Evolutionary conservation across 2,113 vertebrate genomes (phyloP).

Genomic region (Rhipidura dahli): DNA sequence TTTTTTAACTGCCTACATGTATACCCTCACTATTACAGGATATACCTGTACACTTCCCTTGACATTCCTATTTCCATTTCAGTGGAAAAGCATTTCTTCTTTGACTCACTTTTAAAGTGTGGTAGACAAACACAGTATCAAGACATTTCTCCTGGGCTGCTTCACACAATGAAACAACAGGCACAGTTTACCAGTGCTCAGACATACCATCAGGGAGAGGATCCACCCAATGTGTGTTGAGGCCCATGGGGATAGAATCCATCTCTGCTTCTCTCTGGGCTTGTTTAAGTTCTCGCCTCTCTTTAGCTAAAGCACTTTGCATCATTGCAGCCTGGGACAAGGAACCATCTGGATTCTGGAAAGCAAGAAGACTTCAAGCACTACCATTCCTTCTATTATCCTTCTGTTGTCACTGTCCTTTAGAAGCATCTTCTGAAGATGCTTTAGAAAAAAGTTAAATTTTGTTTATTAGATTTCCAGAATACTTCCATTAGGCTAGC

Average conservation of each 20-base stretch:
- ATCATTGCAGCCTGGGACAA: slow-evolving; percentile 99
- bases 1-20: not conserved
- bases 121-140: not conserved
- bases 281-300: slow-evolving; percentile 93
- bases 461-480: not conserved
- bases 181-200: not conserved
- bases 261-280: slow-evolving; percentile 96
- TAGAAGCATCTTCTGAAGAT: not conserved
- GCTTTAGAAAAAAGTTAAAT: not conserved
- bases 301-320: slow-evolving; percentile 97
- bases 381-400: not conserved
- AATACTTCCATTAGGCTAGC: not conserved
- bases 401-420: not conserved
- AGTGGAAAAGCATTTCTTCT: not conserved
- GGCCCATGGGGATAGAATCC: slow-evolving; percentile 98
- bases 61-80: not conserved
- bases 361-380: not conserved
- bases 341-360: slow-evolving; percentile 95
- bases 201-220: slow-evolving; percentile 91
- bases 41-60: not conserved
- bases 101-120: not conserved
- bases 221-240: slow-evolving; percentile 99
- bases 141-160: not conserved
- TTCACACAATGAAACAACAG: not conserved
- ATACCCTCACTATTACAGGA: not conserved